These are phyloP conservation scores for Ischnura elegans DNA, from an alignment of 2,888 invertebrate species.

Conservation along the genomic window DNA sequence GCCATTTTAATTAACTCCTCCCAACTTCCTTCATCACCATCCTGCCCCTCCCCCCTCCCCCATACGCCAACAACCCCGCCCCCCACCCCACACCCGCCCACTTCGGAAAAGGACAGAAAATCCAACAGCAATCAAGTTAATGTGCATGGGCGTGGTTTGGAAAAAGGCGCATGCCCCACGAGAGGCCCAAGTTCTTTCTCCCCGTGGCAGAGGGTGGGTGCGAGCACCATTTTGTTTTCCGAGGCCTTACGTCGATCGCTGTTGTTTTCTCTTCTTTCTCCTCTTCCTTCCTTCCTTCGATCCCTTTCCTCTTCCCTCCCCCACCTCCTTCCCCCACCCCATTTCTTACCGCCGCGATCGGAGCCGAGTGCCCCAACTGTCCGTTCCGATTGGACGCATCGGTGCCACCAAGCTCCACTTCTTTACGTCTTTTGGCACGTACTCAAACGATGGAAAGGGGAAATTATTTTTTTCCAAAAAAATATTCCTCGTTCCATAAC, in stretches of 20 bases:
- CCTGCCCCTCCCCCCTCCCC: background rate
- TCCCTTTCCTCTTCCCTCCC: background rate
- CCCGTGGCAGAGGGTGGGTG: background rate
- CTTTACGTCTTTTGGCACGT: background rate
- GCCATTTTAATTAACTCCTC: slow-evolving; percentile 66
- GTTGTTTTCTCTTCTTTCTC: background rate
- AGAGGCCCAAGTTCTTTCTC: slow-evolving; percentile 19
- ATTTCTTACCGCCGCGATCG: background rate
- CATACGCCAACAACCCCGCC: background rate
- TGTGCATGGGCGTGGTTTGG: slow-evolving; percentile 65
- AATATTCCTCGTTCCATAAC: too few relatives aligned
- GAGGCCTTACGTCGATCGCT: slow-evolving; percentile 37
- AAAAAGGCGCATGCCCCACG: slow-evolving; percentile 62
- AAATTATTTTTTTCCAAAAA: too few relatives aligned
- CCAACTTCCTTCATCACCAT: slow-evolving; percentile 21
- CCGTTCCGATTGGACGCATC: background rate
- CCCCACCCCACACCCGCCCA: background rate
- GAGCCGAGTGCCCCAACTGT: slow-evolving; percentile 1
- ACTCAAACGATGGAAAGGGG: background rate
- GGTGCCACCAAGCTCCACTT: background rate
- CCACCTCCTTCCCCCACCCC: background rate
- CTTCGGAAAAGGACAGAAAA: slow-evolving; percentile 48
- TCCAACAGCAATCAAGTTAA: slow-evolving; percentile 63
- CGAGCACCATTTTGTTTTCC: slow-evolving; percentile 63
- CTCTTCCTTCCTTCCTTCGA: too few relatives aligned